phyloP scores from a whole-genome alignment of 92 coral and sea anemone species.

The Porites evermanni region DNA sequence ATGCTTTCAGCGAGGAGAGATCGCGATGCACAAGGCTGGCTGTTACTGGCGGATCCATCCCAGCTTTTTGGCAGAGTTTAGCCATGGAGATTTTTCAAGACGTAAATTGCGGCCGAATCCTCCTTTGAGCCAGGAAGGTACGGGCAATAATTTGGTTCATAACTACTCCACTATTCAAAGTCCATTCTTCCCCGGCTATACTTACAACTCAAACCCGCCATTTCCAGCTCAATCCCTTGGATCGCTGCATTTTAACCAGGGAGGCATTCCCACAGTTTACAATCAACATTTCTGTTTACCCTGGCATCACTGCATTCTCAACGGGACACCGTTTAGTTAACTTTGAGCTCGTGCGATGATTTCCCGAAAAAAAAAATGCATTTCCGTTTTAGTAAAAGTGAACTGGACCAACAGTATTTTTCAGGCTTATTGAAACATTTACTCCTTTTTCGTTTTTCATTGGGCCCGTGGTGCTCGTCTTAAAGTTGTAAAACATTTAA shows the following conservation, averaged over 20 bases:
- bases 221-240: conserved; percentile 1
- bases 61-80: conserved; percentile 18
- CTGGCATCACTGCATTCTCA: conserved; percentile 20
- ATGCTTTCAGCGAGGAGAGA: conserved; percentile 31
- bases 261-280: background rate
- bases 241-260: background rate
- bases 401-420: too few species aligned
- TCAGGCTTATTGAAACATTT: too few species aligned
- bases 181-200: background rate
- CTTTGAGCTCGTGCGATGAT: background rate
- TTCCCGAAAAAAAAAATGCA: too few species aligned
- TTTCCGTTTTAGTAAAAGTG: too few species aligned
- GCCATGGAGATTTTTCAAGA: conserved; percentile 31
- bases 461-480: too few species aligned
- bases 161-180: background rate
- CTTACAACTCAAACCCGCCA: conserved; percentile 1
- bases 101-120: conserved; percentile 3
- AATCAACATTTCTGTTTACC: conserved; percentile 27
- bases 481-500: too few species aligned
- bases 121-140: background rate
- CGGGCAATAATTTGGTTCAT: background rate
- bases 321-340: background rate
- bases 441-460: too few species aligned
- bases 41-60: conserved; percentile 44
- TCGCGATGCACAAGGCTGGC: background rate